phyloP scores from a whole-genome alignment of 2,797 vertebrate genomes.

The Rhinophrynus dorsalis region DNA sequence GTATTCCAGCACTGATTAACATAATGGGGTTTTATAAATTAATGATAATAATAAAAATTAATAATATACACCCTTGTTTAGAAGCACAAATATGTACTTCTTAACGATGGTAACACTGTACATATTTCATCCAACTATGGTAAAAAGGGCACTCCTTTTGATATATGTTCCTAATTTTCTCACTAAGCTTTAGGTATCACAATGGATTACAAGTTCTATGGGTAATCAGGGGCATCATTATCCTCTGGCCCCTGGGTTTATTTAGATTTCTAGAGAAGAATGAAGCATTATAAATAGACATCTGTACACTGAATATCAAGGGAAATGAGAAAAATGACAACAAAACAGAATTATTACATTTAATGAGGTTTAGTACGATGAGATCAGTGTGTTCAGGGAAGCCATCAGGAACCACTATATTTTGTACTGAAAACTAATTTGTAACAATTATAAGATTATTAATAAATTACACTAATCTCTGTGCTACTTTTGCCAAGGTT shows the following conservation, averaged over 20 bases:
- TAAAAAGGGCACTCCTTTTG: not conserved
- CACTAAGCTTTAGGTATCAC: not conserved
- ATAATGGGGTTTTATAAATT: too few relatives aligned
- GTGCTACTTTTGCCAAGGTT: conserved; percentile 25
- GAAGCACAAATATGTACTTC: too few relatives aligned
- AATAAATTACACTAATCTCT: conserved; percentile 44
- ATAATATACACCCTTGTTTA: too few relatives aligned
- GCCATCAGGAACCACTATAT: conserved; percentile 11
- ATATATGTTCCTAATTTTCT: conserved; percentile 4
- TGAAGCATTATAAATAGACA: conserved; percentile 7
- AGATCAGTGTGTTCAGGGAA: conserved; percentile 23
- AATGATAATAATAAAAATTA: too few relatives aligned
- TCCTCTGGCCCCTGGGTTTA: not conserved
- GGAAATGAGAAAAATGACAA: conserved; percentile 1
- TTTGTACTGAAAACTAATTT: conserved; percentile 28
- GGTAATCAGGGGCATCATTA: not conserved
- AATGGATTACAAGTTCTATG: not conserved
- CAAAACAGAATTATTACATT: conserved; percentile 18
- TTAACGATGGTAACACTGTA: too few relatives aligned
- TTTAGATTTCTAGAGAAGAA: not conserved
- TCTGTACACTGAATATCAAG: conserved; percentile 1
- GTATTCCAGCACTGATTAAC: too few relatives aligned
- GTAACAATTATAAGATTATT: conserved; percentile 31
- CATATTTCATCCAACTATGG: not conserved
- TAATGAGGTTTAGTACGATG: conserved; percentile 5